Evolutionary conservation across 2,797 vertebrate genomes (phyloP), one percentile per base, ranked within the genome.

Genomic region (Liparis tanakae): DNA sequence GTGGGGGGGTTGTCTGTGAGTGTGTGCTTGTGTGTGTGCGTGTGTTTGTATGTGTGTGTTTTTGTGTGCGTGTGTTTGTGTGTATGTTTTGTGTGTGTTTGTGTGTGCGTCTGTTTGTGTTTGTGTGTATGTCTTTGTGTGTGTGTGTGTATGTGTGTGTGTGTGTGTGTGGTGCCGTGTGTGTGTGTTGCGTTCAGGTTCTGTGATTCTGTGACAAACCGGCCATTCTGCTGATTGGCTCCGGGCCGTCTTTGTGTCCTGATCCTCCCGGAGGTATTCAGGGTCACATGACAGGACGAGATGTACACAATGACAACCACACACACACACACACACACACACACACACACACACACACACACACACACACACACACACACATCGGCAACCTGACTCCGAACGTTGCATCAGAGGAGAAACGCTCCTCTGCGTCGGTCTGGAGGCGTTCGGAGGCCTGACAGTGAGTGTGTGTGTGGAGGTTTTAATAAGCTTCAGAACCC

Each of bases 181-280:
- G 79, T 22, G 37, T 30, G 17, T 63, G 70, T 74, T 82, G 69
- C 69, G 33, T 67, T 70, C 14, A 10, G 60, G 59, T 62, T 33
- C 20, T 72, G 2, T 70, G 18, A 72, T 59, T 72, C 30, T 7
- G 66, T 34, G 56, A 56, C 55, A 34, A 51, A 60, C 20, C 7
- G 59, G 53, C 58, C 15, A 72, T 43, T 62, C 72, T 2, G 36
- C 13, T 60, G 46, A 20, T 30, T 30, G 25, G 25, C 25, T 30
- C 25, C 25, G 25, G 25, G 25, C 25, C 25, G 25, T 30, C 25
- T 30, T 30, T 4, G 2, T 4, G 25, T 30, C 25, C 25, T 30
- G 53, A 10, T 50, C 41, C 63, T 67, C 70, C 70, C 44, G 51
- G 41, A 70, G 74, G 53, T 37, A 10, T 5, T 3, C n/a, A 6